phyloP scores from a whole-genome alignment of 1,140 invertebrate species.

The Hirudo medicinalis region DNA sequence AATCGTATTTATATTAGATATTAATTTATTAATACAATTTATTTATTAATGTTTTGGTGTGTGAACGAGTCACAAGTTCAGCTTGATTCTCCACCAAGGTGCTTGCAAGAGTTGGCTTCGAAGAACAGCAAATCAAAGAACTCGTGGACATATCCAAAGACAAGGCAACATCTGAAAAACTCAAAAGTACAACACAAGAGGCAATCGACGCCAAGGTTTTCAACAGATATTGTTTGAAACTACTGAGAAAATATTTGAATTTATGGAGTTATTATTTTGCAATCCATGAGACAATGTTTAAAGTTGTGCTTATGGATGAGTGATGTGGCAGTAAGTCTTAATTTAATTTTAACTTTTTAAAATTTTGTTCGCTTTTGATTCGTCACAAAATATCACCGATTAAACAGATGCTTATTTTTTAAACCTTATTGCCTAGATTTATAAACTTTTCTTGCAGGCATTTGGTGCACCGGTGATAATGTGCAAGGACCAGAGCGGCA shows the following conservation, averaged over 20 bases:
- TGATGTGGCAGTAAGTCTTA: no score
- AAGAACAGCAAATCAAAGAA: background rate
- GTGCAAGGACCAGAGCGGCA: slow-evolving; percentile 9
- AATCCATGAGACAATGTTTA: no score
- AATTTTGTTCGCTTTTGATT: background rate
- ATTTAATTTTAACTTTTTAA: no score
- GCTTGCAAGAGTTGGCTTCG: background rate
- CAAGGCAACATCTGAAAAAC: background rate
- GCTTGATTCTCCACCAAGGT: background rate
- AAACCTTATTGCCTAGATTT: background rate
- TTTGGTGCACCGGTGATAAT: slow-evolving; percentile 22
- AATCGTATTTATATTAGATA: no score
- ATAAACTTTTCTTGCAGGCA: slow-evolving; percentile 7
- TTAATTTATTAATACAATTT: no score
- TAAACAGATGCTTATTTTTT: background rate
- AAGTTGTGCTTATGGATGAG: background rate
- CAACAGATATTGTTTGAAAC: background rate
- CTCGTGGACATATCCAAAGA: background rate
- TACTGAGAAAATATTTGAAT: no score
- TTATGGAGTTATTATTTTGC: no score
- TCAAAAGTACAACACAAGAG: background rate
- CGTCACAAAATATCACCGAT: background rate
- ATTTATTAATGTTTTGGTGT: no score
- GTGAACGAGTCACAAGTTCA: no score
- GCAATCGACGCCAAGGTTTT: slow-evolving; percentile 1